A percentile compares a stretch with the other conserved stretches of the same genome.
These are phyloP conservation scores for Hapalemur alaotrensis DNA, from an alignment of 2,797 vertebrate genomes.

Conservation along the genomic window DNA sequence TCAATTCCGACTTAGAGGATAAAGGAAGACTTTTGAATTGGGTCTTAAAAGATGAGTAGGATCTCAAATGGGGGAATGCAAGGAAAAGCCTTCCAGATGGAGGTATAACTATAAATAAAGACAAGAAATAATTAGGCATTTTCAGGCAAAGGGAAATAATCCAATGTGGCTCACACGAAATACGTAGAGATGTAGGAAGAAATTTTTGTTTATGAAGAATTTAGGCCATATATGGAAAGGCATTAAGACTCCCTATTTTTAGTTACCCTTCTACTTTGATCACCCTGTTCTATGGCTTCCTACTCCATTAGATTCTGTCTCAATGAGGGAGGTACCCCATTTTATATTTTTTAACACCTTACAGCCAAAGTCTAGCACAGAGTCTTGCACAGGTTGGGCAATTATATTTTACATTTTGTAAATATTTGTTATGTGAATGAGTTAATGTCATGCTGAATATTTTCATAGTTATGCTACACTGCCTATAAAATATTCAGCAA, in stretches of 20 bases:
- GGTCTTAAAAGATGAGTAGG: slow-evolving; percentile 41
- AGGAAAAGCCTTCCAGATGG: background rate
- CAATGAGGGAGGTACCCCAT: background rate
- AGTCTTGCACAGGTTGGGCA: background rate
- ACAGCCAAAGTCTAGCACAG: background rate
- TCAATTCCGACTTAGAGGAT: slow-evolving; percentile 51
- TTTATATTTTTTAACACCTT: background rate
- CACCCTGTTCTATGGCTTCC: background rate
- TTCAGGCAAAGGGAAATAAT: background rate
- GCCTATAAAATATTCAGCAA: background rate
- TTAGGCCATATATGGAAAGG: background rate
- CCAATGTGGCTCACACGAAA: background rate
- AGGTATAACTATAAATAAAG: background rate
- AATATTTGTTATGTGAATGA: background rate
- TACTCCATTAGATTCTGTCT: background rate
- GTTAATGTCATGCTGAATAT: background rate
- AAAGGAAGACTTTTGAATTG: slow-evolving; percentile 14
- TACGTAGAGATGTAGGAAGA: background rate
- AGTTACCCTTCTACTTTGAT: background rate
- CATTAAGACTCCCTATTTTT: background rate
- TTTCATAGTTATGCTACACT: background rate
- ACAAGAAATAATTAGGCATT: background rate
- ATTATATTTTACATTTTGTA: background rate
- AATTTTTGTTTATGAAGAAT: background rate
- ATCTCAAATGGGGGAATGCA: background rate